Percentiles rank a stretch among this genome's conserved stretches.
These are phyloP conservation scores for Peromyscus attwateri DNA, from an alignment of 2,797 vertebrate genomes.

Conservation along the genomic window DNA sequence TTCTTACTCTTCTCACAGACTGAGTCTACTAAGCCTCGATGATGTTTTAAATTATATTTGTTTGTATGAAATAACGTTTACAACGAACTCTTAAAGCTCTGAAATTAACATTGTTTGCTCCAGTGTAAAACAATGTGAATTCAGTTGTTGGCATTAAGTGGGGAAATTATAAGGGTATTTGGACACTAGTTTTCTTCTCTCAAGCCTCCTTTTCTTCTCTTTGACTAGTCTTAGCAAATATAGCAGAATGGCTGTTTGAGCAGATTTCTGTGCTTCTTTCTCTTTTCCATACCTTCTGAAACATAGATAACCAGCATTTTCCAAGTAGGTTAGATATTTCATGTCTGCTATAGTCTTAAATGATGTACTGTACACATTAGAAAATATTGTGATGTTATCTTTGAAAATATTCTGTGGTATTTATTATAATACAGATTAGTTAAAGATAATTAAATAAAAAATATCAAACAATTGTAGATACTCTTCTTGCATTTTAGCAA, in stretches of 20 bases:
- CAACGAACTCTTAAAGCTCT: conserved; percentile 14
- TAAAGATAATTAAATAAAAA: neutral
- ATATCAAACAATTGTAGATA: neutral
- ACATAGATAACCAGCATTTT: neutral
- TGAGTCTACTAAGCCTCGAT: neutral
- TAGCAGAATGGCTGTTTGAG: neutral
- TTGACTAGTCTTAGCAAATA: neutral
- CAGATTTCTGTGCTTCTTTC: neutral
- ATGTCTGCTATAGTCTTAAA: neutral
- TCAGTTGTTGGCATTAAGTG: neutral
- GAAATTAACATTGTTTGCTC: conserved; percentile 31
- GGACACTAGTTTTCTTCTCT: neutral
- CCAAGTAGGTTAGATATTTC: neutral
- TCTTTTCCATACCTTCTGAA: neutral
- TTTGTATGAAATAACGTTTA: conserved; percentile 34
- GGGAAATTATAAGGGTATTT: neutral
- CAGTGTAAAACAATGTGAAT: neutral
- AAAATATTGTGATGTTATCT: neutral
- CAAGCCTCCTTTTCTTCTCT: neutral
- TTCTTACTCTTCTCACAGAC: conserved; percentile 12
- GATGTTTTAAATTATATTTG: conserved; percentile 11
- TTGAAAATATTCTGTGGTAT: neutral
- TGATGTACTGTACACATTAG: neutral
- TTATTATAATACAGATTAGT: neutral
- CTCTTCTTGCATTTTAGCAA: conserved; percentile 9